These are phyloP conservation scores for Drosophila quinaria DNA, from an alignment of 2,888 invertebrate genomes.

Conservation along the genomic window DNA sequence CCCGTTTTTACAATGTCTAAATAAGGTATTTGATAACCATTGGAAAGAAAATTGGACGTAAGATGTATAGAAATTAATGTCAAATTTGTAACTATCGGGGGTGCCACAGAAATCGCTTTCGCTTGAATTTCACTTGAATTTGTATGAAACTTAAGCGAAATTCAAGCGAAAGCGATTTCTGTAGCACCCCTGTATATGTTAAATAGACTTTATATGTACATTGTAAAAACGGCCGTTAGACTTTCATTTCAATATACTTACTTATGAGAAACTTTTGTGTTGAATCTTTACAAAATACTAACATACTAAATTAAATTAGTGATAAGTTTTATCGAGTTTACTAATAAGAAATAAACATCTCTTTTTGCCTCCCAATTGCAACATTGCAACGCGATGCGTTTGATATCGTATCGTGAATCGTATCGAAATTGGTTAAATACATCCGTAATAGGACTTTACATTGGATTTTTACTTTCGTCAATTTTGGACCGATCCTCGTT, in stretches of 20 bases:
- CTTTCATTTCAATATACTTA: conserved; percentile 37
- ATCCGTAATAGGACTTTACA: conserved; percentile 93
- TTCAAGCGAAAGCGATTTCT: no score
- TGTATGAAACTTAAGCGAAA: no score
- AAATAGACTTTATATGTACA: no score
- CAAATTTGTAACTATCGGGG: no score
- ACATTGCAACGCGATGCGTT: conserved; percentile 20
- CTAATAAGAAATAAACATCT: conserved; percentile 71
- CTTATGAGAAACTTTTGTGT: conserved; percentile 24
- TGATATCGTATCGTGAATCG: conserved; percentile 30
- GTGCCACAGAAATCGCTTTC: no score
- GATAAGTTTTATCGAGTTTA: conserved; percentile 60
- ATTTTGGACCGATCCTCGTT: conserved; percentile 98
- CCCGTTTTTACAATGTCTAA: no score
- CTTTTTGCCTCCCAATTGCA: conserved; percentile 66
- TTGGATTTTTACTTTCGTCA: conserved; percentile 99
- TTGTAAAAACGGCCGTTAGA: no score
- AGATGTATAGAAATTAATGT: no score
- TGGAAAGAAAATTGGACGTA: no score
- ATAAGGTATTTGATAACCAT: no score
- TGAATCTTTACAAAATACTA: conserved; percentile 8
- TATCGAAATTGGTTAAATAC: conserved; percentile 39
- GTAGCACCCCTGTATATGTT: no score
- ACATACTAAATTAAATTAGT: conserved; percentile 32
- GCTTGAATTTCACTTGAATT: no score